Evolutionary conservation across 2,113 vertebrate genomes (phyloP).

Genomic region (Rhea americana): DNA sequence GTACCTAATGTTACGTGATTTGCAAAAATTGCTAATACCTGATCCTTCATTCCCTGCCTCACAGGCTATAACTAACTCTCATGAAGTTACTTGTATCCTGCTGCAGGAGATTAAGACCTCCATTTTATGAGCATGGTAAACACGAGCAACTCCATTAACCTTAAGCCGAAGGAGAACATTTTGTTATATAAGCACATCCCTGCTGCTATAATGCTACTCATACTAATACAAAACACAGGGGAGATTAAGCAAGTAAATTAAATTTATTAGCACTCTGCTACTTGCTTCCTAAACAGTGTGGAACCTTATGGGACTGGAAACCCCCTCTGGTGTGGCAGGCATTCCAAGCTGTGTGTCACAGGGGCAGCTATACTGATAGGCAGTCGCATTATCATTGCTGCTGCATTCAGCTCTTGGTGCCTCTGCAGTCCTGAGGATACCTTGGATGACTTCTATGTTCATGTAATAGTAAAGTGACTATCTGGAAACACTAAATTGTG

Average conservation of each 20-base stretch:
- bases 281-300: background rate
- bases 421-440: background rate
- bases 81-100: background rate
- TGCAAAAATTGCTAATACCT: background rate
- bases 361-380: background rate
- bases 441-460: background rate
- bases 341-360: background rate
- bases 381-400: background rate
- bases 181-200: constrained; percentile 41
- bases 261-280: constrained; percentile 44
- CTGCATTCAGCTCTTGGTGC: background rate
- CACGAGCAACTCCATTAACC: background rate
- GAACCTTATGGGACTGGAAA: background rate
- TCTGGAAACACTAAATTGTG: background rate
- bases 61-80: background rate
- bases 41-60: background rate
- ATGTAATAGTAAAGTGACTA: background rate
- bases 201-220: constrained; percentile 21
- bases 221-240: constrained; percentile 26
- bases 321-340: background rate
- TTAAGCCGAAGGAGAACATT: constrained; percentile 34
- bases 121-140: background rate
- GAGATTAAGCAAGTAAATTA: constrained; percentile 45
- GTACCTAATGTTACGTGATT: background rate
- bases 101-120: background rate